These are phyloP conservation scores for Promerops cafer DNA, from an alignment of 2,113 vertebrate genomes.

Conservation along the genomic window DNA sequence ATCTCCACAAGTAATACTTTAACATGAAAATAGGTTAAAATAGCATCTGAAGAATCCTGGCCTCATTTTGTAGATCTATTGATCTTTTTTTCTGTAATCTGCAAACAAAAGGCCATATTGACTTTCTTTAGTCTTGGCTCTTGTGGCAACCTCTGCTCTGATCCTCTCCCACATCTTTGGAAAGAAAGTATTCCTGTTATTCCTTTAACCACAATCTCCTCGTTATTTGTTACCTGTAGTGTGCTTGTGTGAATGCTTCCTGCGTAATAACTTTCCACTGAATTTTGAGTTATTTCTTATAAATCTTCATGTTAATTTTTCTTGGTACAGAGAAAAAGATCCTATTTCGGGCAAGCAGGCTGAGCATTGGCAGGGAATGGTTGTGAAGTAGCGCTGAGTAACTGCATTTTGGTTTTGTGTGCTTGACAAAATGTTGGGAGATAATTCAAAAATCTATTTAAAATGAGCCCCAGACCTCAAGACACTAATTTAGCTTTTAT, in stretches of 20 bases:
- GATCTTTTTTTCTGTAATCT: not conserved
- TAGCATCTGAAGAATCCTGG: not conserved
- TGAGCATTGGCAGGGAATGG: not conserved
- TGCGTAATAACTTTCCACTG: not conserved
- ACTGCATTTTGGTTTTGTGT: not conserved
- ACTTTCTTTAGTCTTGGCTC: not conserved
- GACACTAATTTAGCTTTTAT: not conserved
- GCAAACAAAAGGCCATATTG: not conserved
- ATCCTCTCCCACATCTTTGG: not conserved
- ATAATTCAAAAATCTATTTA: not conserved
- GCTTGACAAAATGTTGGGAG: not conserved
- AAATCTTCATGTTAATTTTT: not conserved
- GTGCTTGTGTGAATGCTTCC: not conserved
- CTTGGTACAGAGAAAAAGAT: not conserved
- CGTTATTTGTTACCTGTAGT: not conserved
- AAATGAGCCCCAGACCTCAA: not conserved
- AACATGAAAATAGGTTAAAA: not conserved
- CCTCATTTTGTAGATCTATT: not conserved
- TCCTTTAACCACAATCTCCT: not conserved
- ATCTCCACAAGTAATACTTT: not conserved
- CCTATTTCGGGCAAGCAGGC: not conserved
- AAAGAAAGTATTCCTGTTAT: not conserved
- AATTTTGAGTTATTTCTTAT: not conserved
- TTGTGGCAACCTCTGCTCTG: not conserved
- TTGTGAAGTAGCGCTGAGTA: rapidly evolving